Conservation (phyloP, 1,140 invertebrate species). For the Diachasma alloeum region DNA sequence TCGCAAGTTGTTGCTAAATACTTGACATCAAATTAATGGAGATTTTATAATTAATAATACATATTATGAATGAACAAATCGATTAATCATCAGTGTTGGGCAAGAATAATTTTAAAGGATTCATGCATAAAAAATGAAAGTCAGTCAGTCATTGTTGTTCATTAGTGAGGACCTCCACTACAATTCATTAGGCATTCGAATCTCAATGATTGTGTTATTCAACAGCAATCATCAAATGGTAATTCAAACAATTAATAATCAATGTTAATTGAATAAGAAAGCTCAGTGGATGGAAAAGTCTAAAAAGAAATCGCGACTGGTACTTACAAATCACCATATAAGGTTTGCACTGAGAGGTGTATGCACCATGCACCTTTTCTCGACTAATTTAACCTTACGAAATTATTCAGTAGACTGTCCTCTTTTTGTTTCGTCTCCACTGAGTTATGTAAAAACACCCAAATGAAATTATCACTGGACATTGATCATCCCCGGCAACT, state of each 20-base stretch:
- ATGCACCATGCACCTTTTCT: not conserved
- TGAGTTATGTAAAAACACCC: not conserved
- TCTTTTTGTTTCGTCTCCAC: not conserved
- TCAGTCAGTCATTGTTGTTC: too few species aligned
- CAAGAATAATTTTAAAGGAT: too few species aligned
- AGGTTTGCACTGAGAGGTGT: not conserved
- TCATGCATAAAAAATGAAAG: too few species aligned
- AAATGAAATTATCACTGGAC: not conserved
- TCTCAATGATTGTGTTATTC: not conserved
- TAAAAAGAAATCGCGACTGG: not conserved
- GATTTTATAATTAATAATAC: too few species aligned
- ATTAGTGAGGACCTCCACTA: too few species aligned
- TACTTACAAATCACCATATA: conserved; percentile 6
- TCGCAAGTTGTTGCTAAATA: too few species aligned
- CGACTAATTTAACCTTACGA: not conserved
- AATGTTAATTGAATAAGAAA: not conserved
- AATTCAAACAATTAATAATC: not conserved
- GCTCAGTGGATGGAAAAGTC: not conserved
- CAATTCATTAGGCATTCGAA: too few species aligned
- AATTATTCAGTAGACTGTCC: not conserved
- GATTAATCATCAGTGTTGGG: too few species aligned
- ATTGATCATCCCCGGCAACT: not conserved
- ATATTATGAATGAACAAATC: too few species aligned
- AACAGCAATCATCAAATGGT: not conserved
- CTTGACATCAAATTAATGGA: too few species aligned